Conservation (phyloP, 2,888 invertebrate genomes). For the Neoascia interrupta region DNA sequence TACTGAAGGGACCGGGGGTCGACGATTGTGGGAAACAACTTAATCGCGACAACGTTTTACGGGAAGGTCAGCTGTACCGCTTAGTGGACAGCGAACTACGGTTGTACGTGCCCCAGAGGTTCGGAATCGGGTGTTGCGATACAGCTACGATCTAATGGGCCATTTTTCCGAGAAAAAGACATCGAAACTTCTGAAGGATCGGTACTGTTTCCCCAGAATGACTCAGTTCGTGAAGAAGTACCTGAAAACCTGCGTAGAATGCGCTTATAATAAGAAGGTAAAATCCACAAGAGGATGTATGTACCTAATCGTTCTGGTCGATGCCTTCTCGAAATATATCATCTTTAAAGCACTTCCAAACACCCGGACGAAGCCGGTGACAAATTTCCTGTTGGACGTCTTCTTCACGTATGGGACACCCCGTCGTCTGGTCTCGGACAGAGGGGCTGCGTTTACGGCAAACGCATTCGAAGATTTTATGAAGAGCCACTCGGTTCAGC, state of each 20-base stretch:
- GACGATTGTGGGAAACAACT: neutral
- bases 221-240: slow-evolving; percentile 75
- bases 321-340: slow-evolving; percentile 76
- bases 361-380: slow-evolving; percentile 73
- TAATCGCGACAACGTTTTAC: too few relatives aligned
- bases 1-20: slow-evolving; percentile 54
- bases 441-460: slow-evolving; percentile 76
- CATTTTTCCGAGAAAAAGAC: slow-evolving; percentile 70
- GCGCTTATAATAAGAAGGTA: slow-evolving; percentile 76
- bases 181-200: slow-evolving; percentile 71
- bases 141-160: slow-evolving; percentile 65
- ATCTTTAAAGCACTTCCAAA: too few relatives aligned
- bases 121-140: slow-evolving; percentile 60
- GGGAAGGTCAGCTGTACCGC: slow-evolving; percentile 53
- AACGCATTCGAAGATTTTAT: slow-evolving; percentile 74
- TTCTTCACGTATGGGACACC: slow-evolving; percentile 73
- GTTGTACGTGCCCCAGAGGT: slow-evolving; percentile 65
- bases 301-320: slow-evolving; percentile 75
- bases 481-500: slow-evolving; percentile 56
- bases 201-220: slow-evolving; percentile 78
- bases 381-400: slow-evolving; percentile 72
- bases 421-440: slow-evolving; percentile 75
- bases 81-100: slow-evolving; percentile 41
- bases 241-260: slow-evolving; percentile 72
- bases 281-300: slow-evolving; percentile 73